A percentile compares a stretch with the other conserved stretches of the same genome.
Evolutionary conservation across 2,888 invertebrate genomes (phyloP).

Genomic region (Abscondita cerata): DNA sequence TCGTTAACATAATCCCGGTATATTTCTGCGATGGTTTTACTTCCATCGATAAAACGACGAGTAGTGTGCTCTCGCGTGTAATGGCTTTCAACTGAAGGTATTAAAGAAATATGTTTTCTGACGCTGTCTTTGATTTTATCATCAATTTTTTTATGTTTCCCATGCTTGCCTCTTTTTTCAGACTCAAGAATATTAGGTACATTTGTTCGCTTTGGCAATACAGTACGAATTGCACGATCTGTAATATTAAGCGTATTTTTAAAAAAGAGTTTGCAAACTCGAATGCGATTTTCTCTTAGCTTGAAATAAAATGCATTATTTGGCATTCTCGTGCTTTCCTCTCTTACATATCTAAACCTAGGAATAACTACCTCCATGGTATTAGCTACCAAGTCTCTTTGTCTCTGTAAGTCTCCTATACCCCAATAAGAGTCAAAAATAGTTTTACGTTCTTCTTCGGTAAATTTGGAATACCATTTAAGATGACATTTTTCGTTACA

Average conservation of each 20-base stretch:
- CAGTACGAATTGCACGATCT: slow-evolving; percentile 29
- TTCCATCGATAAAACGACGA: slow-evolving; percentile 40
- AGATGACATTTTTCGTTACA: slow-evolving; percentile 39
- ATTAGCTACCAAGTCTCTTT: slow-evolving; percentile 37
- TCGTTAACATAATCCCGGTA: too few species aligned
- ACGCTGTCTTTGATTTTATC: slow-evolving; percentile 38
- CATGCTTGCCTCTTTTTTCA: too few species aligned
- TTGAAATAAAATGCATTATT: slow-evolving; percentile 42
- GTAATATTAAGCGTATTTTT: slow-evolving; percentile 25
- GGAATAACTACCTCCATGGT: slow-evolving; percentile 32
- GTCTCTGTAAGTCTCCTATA: slow-evolving; percentile 33
- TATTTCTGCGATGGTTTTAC: slow-evolving; percentile 41
- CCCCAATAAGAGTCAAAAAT: slow-evolving; percentile 38
- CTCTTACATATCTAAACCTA: slow-evolving; percentile 37
- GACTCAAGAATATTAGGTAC: too few species aligned
- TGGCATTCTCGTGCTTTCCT: slow-evolving; percentile 30
- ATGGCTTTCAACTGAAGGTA: too few species aligned
- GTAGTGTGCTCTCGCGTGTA: slow-evolving; percentile 43
- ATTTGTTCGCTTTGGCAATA: too few species aligned
- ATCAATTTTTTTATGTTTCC: slow-evolving; percentile 39
- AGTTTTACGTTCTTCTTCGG: slow-evolving; percentile 27
- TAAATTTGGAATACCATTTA: slow-evolving; percentile 37
- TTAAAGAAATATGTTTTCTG: slow-evolving; percentile 41
- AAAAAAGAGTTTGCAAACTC: slow-evolving; percentile 33
- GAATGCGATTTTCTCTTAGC: slow-evolving; percentile 27